These are phyloP conservation scores for Loxodonta africana DNA, from an alignment of 2,113 vertebrate species.

Conservation along the genomic window DNA sequence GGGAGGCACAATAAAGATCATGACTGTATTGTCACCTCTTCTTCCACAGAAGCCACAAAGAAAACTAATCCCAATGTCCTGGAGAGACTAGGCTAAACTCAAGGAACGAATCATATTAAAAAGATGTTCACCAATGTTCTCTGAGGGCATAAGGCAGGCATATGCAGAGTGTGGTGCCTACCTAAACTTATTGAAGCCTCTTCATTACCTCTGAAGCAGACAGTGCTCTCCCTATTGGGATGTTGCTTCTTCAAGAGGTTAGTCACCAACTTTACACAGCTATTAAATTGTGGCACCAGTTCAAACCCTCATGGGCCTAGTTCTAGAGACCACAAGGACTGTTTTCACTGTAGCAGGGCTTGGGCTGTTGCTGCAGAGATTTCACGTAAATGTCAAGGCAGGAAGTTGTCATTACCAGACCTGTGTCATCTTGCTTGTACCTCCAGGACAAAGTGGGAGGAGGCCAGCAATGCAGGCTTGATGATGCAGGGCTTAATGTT, in stretches of 20 bases:
- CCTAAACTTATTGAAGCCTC: neutral
- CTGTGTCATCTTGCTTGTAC: neutral
- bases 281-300: neutral
- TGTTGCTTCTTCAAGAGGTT: neutral
- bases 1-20: neutral
- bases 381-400: neutral
- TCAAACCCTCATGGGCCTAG: neutral
- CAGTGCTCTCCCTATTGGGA: no score
- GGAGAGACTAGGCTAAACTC: neutral
- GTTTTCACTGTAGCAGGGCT: neutral
- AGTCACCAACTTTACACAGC: neutral
- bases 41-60: neutral
- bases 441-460: neutral
- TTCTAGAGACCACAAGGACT: neutral
- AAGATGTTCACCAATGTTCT: neutral
- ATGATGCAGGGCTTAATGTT: neutral
- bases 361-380: neutral
- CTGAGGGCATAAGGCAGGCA: neutral
- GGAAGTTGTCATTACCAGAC: neutral
- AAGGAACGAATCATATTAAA: neutral
- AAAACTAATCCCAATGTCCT: neutral
- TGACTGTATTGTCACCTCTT: neutral
- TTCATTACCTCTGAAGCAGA: neutral
- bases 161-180: accelerated
- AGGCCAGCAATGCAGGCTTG: neutral